Evolutionary conservation across 2,797 vertebrate species (phyloP).

Genomic region (Mormyrops boulengeri): DNA sequence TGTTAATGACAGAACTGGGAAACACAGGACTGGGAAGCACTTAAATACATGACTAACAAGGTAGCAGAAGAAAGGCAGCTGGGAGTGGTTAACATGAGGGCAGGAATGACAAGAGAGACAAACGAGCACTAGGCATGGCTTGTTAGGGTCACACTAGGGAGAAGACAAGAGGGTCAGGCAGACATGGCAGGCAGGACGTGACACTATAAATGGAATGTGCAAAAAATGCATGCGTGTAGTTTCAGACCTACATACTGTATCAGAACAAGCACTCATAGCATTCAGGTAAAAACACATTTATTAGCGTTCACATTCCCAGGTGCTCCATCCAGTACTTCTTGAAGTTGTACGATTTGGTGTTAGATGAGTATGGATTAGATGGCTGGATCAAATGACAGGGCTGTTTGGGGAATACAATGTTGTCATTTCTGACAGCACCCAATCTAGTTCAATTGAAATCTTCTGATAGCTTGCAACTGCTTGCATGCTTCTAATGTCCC

Average conservation of each 20-base stretch:
- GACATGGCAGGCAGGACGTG: neutral
- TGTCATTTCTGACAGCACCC: neutral
- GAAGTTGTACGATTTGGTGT: neutral
- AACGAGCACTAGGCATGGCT: neutral
- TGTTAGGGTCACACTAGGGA: neutral
- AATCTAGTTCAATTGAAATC: neutral
- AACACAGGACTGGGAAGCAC: neutral
- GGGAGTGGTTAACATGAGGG: neutral
- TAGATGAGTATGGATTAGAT: neutral
- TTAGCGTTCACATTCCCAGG: neutral
- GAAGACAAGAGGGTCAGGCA: neutral
- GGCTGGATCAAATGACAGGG: neutral
- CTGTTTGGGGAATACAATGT: neutral
- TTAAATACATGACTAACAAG: neutral
- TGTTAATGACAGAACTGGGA: neutral
- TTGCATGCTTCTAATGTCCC: neutral
- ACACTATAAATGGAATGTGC: neutral
- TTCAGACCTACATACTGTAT: neutral
- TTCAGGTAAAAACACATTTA: neutral
- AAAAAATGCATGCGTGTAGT: neutral
- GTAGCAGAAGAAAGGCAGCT: neutral
- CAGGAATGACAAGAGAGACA: neutral
- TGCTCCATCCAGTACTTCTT: neutral
- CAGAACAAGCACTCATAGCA: neutral
- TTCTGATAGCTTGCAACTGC: neutral